Evolutionary conservation across 2,888 invertebrate genomes (phyloP), one percentile per base, ranked within the genome.

Genomic region (Leptinotarsa haldemani): DNA sequence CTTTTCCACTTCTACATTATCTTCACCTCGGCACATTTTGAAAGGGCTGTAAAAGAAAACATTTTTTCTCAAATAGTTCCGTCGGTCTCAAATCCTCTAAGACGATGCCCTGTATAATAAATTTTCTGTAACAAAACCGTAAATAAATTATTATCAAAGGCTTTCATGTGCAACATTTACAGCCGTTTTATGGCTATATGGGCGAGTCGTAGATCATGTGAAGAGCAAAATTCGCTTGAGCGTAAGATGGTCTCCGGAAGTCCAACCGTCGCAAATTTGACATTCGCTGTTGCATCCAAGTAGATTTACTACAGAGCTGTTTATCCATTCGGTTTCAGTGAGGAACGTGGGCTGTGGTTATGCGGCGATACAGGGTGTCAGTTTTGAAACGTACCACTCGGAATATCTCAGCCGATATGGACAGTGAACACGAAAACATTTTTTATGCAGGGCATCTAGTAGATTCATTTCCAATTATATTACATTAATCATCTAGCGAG

Each of bases 131-230:
- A 82, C 78, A 77, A 72, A 40, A 5, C 74, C 79, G 74, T 79
- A 80, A 82, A 83, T 83, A 82, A 83, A 83, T 83, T 82, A 82
- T 67, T 79, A 80, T 77, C 71, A 78, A 77, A 56, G 77, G 71
- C 71, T 69, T 65, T 58, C 53, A 56, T 48, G 70, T 58, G 40
- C 67, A 70, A 67, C 75, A 65, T 76, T 76, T 74, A 74, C 76
- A 71, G 66, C 66, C 71, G 67, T 76, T 76, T 76, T 76, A 76
- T 71, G 70, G 69, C 65, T 68, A 67, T 25, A 64, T 50, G 66
- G 73, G 73, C 67, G 53, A 68, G 68, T 68, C 69, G 67, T 69
- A 66, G 46, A 74, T 74, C 70, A 69, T 70, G 73, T n/a, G 40
- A 69, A 58, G 61, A 48, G 66, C 58, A 25, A 69, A 64, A 46